A percentile compares a stretch with the other conserved stretches of the same genome.
Conservation (phyloP, 1,140 invertebrate genomes). For the Antheraea pernyi region DNA sequence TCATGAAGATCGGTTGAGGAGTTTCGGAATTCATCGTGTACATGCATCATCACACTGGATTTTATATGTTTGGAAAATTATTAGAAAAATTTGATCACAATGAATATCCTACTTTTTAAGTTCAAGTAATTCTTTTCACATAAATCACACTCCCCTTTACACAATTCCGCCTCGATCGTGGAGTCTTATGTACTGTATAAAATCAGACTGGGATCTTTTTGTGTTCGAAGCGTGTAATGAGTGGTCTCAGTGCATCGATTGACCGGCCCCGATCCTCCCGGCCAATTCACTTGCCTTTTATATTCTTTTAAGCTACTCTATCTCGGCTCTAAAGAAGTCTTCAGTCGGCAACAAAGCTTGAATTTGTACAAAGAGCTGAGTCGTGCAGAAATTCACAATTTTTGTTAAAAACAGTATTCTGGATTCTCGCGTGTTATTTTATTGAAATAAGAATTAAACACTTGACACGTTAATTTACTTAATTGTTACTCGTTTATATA, state of each 20-base stretch:
- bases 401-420: not conserved
- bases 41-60: too few relatives aligned
- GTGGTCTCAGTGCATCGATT: constrained; percentile 67
- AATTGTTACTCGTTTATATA: too few relatives aligned
- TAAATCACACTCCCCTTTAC: constrained; percentile 1
- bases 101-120: not conserved
- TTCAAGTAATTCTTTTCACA: not conserved
- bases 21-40: too few relatives aligned
- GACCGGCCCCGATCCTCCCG: constrained; percentile 60
- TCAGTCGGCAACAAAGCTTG: constrained; percentile 43
- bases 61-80: too few relatives aligned
- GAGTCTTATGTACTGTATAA: constrained; percentile 26
- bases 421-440: too few relatives aligned
- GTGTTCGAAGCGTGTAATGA: constrained; percentile 54
- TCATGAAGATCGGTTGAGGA: too few relatives aligned
- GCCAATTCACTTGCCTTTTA: constrained; percentile 63
- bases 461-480: too few relatives aligned
- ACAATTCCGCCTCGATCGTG: constrained; percentile 17
- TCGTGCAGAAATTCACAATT: not conserved
- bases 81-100: not conserved
- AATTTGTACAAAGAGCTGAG: constrained; percentile 11
- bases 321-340: constrained; percentile 51
- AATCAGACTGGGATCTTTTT: constrained; percentile 32
- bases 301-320: constrained; percentile 59
- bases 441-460: too few relatives aligned